phyloP scores from a whole-genome alignment of 2,888 invertebrate genomes.

The Idaea straminata region DNA sequence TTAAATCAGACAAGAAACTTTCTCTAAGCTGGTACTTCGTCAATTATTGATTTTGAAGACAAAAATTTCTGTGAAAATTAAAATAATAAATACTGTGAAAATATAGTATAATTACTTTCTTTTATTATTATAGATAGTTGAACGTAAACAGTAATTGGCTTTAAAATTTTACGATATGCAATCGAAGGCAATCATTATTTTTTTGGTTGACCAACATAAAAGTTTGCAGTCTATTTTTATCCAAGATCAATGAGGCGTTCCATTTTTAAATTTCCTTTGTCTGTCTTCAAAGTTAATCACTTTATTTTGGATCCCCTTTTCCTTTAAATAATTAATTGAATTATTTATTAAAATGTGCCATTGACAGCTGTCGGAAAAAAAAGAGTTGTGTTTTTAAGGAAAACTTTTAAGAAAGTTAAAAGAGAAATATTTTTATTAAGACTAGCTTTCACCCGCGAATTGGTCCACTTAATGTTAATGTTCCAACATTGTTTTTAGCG shows the following conservation, averaged over 20 bases:
- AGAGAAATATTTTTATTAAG: not conserved
- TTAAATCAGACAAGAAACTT: not conserved
- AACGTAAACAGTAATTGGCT: not conserved
- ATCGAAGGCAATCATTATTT: not conserved
- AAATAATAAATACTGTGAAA: too few species aligned
- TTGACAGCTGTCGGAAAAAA: not conserved
- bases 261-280: conserved; percentile 2
- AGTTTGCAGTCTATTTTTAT: conserved; percentile 1
- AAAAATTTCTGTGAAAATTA: too few species aligned
- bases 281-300: conserved; percentile 2
- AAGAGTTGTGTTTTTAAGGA: not conserved
- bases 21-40: not conserved
- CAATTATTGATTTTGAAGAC: too few species aligned
- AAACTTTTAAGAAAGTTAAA: not conserved
- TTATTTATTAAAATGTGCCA: conserved; percentile 7
- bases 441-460: too few species aligned
- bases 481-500: too few species aligned
- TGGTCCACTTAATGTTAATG: too few species aligned
- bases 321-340: conserved; percentile 3
- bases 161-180: not conserved
- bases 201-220: not conserved
- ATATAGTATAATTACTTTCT: too few species aligned
- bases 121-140: too few species aligned
- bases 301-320: conserved; percentile 1
- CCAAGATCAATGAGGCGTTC: conserved; percentile 6